Base-by-base conservation (phyloP, 1,140 invertebrate species). In the Hypothenemus hampei region DNA sequence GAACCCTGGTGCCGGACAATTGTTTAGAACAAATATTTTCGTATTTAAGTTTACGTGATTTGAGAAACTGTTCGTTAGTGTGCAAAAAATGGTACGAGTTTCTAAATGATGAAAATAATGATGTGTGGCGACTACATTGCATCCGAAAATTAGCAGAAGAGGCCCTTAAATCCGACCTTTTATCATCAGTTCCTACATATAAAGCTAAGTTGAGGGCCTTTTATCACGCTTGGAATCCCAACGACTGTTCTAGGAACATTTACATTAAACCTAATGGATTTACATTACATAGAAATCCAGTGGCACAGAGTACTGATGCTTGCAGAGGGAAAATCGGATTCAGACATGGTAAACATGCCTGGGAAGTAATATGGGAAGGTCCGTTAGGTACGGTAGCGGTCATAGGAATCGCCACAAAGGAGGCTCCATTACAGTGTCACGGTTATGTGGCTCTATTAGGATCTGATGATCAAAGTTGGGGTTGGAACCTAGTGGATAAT, bases 301-400 rank as follows among this genome's bases (percentile, higher is more conserved):
- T 98, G 20, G 96, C 97, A 21, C 97, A 98, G 76, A 97, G 93
- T 76, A 98, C 97, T 47, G 97, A 99, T 77, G 94, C 91, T 22
- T 89, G 93, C 46, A 80, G 94, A 69, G 90, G 89, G 10, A 97
- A 97, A 81, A 89, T 97, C 65, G 91, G 97, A 1, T 98, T 98
- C 69, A 77, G 84, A 58, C 83, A 86, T 68, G 97, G 96, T 4
- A 81, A 95, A 59, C 96, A 99, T 77, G 90, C 93, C 3, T 98
- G 95, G 94, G 94, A 98, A 77, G 88, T 99, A 0, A 93, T 96
- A 70, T 99, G 96, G 96, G 93, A 98, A 81, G 96, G 96, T 16
- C 96, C 96, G 1, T 74, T 99, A 24, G 96, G 93, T 1, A 97
- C 93, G 11, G 93, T 96, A 6, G 93, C 93, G 29, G 91, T 97